Base-by-base conservation (phyloP, 2,797 vertebrate genomes). In the Arnoldichthys spilopterus region DNA sequence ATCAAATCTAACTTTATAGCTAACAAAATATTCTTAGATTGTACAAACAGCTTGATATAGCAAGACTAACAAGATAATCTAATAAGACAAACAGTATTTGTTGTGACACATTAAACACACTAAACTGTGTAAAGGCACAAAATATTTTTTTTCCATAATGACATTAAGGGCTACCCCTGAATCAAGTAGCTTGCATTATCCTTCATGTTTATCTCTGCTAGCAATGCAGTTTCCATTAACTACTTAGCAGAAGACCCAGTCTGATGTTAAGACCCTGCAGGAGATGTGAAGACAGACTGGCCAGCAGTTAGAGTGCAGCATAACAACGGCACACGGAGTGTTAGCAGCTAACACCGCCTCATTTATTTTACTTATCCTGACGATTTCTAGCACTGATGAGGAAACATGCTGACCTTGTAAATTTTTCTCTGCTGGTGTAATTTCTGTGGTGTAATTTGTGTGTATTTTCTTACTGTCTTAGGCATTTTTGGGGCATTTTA, bases 371-470 rank as follows among this genome's bases (percentile, higher is more conserved):
- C 91, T 94, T 92, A 92, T 88, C 84, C 86, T 78, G 88, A 87
- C 84, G 81, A 87, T 87, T 87, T 72, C 89, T 86, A 85, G 87
- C 81, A 37, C 67, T 81, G 83, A 86, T 85, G 83, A 87, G 81
- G 83, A 84, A 96, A 95, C 94, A 94, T 87, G 93, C 95, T 96
- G 96, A 96, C 96, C 96, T 96, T 96, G 95, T 95, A 90, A 70
- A 91, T 86, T 88, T 90, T 85, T 84, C 85, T 88, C 77, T 53
- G 77, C 82, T 79, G 76, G 62, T n/a, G n/a, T n/a, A n/a, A n/a
- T n/a, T 81, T 78, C 82, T 70, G 88, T 84, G 78, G 87, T 84
- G 85, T 83, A 40, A 73, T 77, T 79, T 84, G 66, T 75, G 79
- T 72, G 28, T 20, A 32, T 40, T 89, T 80, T 85, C 83, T 87